phyloP scores from a whole-genome alignment of 2,888 invertebrate genomes.

The Desoria tigrina region DNA sequence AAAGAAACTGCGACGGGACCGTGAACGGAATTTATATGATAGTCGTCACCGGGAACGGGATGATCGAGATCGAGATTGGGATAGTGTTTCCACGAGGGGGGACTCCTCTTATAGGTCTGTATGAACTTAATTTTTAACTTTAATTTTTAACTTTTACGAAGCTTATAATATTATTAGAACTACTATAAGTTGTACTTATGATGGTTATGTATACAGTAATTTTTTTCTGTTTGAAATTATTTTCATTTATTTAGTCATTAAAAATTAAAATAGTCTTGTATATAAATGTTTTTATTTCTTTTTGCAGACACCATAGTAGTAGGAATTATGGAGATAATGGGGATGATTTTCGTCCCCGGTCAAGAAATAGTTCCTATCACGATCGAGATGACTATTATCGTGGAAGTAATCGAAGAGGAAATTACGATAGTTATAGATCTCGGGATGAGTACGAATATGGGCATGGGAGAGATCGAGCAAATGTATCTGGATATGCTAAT shows the following conservation, averaged over 20 bases:
- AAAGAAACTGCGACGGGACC: background rate
- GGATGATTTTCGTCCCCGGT: constrained; percentile 22
- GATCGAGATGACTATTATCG: constrained; percentile 18
- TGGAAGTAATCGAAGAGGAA: background rate
- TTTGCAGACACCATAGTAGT: constrained; percentile 9
- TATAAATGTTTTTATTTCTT: constrained; percentile 1
- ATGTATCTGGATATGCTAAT: background rate
- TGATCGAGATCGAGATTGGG: constrained; percentile 56
- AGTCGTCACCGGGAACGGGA: too few species aligned
- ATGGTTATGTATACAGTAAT: too few species aligned
- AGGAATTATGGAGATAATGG: constrained; percentile 5
- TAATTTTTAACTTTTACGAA: background rate
- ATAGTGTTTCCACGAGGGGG: constrained; percentile 46
- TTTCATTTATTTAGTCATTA: too few species aligned
- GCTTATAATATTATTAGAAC: background rate
- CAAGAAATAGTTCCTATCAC: constrained; percentile 26
- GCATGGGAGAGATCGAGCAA: background rate
- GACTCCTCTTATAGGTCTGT: background rate
- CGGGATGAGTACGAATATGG: background rate
- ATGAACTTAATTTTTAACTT: background rate
- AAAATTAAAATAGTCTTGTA: too few species aligned
- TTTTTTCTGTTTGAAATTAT: too few species aligned
- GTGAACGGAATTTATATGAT: too few species aligned
- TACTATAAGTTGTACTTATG: background rate
- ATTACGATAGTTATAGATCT: background rate